These are phyloP conservation scores for Poecilia picta DNA, from an alignment of 2,797 vertebrate genomes.

Conservation along the genomic window DNA sequence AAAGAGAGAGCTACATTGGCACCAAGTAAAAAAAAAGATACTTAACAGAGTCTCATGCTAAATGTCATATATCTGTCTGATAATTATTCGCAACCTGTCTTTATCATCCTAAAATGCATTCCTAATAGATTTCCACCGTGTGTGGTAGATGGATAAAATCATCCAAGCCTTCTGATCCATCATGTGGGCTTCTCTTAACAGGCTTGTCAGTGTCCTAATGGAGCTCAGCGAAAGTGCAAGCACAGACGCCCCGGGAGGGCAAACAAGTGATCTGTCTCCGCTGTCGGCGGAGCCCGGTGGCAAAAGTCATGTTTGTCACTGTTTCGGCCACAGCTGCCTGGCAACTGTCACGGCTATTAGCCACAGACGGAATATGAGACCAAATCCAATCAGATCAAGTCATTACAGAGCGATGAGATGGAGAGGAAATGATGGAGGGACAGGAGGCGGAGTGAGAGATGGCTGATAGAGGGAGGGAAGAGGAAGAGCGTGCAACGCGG, in stretches of 20 bases:
- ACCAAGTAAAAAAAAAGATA: slow-evolving; percentile 28
- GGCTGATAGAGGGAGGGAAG: not conserved
- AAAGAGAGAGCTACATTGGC: slow-evolving; percentile 14
- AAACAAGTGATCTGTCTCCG: slow-evolving; percentile 60
- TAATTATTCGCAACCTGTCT: slow-evolving; percentile 38
- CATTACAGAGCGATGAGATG: slow-evolving; percentile 65
- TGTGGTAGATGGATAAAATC: slow-evolving; percentile 32
- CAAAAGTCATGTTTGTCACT: slow-evolving; percentile 58
- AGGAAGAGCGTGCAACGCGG: not conserved
- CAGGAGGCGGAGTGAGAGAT: slow-evolving; percentile 1
- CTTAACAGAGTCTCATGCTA: slow-evolving; percentile 33
- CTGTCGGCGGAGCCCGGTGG: slow-evolving; percentile 6
- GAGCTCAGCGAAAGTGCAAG: slow-evolving; percentile 46
- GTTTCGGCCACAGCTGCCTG: slow-evolving; percentile 64
- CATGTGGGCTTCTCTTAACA: slow-evolving; percentile 21
- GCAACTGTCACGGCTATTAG: slow-evolving; percentile 71
- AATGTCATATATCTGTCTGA: slow-evolving; percentile 32
- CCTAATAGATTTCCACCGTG: slow-evolving; percentile 20
- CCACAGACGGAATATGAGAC: slow-evolving; percentile 65
- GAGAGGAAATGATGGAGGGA: slow-evolving; percentile 46
- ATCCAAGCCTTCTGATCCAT: slow-evolving; percentile 36
- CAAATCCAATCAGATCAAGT: slow-evolving; percentile 77
- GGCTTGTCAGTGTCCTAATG: slow-evolving; percentile 46
- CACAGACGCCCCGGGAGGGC: slow-evolving; percentile 43
- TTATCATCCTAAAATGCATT: slow-evolving; percentile 23